Conservation (phyloP, 2,113 vertebrate species). For the Scolopax mira region DNA sequence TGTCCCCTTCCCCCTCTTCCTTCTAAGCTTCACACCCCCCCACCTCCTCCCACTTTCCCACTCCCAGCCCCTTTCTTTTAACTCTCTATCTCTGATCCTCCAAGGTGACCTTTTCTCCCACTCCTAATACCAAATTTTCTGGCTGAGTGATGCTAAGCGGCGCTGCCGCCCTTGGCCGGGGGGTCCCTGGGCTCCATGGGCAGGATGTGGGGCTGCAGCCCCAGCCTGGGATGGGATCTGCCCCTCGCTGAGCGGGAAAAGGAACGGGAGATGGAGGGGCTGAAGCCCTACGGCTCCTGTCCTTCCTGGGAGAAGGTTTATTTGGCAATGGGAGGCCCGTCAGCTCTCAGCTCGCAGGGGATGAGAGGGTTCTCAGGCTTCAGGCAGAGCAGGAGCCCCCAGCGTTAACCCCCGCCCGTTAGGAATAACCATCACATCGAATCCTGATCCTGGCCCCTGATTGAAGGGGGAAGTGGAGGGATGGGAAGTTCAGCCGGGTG, state of each 20-base stretch:
- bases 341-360: background rate
- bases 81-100: slow-evolving; percentile 24
- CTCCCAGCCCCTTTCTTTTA: slow-evolving; percentile 35
- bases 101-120: slow-evolving; percentile 67
- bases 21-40: background rate
- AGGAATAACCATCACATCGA: slow-evolving; percentile 40
- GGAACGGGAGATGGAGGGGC: background rate
- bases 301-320: background rate
- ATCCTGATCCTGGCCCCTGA: slow-evolving; percentile 48
- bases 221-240: background rate
- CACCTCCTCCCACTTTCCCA: background rate
- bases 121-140: slow-evolving; percentile 62
- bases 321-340: background rate
- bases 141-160: slow-evolving; percentile 24
- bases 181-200: background rate
- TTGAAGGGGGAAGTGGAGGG: slow-evolving; percentile 49
- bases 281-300: background rate
- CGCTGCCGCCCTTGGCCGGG: background rate
- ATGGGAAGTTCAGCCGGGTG: slow-evolving; percentile 55
- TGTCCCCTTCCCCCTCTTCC: background rate
- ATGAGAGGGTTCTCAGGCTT: background rate
- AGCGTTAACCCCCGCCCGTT: background rate
- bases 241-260: background rate
- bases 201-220: background rate
- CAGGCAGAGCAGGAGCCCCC: background rate